Base-by-base conservation (phyloP, 2,113 vertebrate genomes). In the Cottus gobio region DNA sequence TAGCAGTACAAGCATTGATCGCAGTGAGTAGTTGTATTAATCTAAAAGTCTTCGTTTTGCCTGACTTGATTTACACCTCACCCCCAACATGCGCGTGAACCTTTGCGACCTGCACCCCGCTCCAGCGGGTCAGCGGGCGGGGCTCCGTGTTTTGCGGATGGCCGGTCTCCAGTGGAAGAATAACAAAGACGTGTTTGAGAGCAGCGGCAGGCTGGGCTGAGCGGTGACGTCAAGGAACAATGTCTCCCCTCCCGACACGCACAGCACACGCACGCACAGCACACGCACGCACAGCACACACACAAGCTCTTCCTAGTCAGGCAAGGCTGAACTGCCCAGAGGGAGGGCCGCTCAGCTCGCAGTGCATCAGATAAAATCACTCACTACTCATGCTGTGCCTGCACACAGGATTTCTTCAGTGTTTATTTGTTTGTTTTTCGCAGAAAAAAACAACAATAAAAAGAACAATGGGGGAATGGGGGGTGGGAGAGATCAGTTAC, bases 121-220 rank as follows among this genome's bases (percentile, higher is more conserved):
- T 89, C 88, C 85, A 75, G 54, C 71, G 39, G 42, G 7, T 28
- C 92, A 90, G 91, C 83, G 67, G 73, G 65, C 93, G 83, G 71
- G 74, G 76, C 65, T 96, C 97, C 97, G 91, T 69, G 92, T 97
- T 98, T 98, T 98, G 93, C 94, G 74, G 71, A n/a, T 90, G 66
- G 90, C 96, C 96, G 57, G 91, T 94, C 95, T 96, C 91, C 93
- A 95, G 92, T 95, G 93, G 96, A 96, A 96, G 96, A 97, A 97
- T 97, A 98, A 98, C 97, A 98, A 98, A 98, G 97, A 95, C 96
- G 95, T 96, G 97, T 96, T 97, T 95, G 94, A 96, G 96, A 96
- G 95, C 95, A 95, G 95, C 95, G 90, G 95, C 94, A 95, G 96
- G 93, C 92, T 95, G 93, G 92, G 90, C 90, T 71, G 90, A 91